Conservation (phyloP, 2,888 invertebrate genomes). For the Drosophila peninsularis region DNA sequence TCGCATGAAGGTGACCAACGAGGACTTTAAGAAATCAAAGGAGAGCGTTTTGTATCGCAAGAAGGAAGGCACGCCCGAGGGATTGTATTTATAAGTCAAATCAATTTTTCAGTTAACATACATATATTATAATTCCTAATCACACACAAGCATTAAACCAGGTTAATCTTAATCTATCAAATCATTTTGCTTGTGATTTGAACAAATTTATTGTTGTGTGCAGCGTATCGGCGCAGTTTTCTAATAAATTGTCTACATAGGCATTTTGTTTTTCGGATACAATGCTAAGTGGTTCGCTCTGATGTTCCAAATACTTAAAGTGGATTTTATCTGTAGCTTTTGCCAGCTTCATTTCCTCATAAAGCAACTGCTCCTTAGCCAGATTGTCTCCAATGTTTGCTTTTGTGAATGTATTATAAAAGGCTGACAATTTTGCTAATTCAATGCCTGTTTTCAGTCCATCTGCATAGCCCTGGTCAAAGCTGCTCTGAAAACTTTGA, state of each 20-base stretch:
- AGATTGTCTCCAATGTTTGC: conserved; percentile 24
- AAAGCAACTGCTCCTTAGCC: conserved; percentile 25
- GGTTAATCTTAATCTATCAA: conserved; percentile 57
- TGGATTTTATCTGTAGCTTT: conserved; percentile 50
- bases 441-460: conserved; percentile 88
- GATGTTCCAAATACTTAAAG: conserved; percentile 58
- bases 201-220: conserved; percentile 66
- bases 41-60: conserved; percentile 99
- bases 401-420: conserved; percentile 50
- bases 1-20: conserved; percentile 99
- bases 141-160: conserved; percentile 65
- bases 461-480: conserved; percentile 89
- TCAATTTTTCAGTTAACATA: conserved; percentile 68
- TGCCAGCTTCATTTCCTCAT: conserved; percentile 37
- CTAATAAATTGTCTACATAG: conserved; percentile 58
- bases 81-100: conserved; percentile 94
- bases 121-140: conserved; percentile 60
- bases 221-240: conserved; percentile 43
- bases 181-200: conserved; percentile 35
- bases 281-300: conserved; percentile 32
- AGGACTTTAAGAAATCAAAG: conserved; percentile 99
- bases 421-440: conserved; percentile 83
- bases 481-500: conserved; percentile 88
- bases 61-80: conserved; percentile 99
- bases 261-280: conserved; percentile 62